phyloP scores from a whole-genome alignment of 2,888 invertebrate genomes.

The Willowsia nigromaculata region DNA sequence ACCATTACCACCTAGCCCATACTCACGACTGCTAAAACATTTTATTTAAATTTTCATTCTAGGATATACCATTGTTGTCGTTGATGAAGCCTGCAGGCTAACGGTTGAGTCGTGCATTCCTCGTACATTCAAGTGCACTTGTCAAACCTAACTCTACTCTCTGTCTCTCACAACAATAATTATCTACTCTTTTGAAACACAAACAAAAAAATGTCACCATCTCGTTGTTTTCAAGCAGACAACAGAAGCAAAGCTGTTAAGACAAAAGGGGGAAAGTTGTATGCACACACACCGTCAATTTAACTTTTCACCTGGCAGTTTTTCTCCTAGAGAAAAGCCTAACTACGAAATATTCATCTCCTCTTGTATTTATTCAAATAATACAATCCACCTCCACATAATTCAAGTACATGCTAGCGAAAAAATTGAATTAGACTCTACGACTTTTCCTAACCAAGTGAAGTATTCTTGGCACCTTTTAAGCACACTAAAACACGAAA shows the following conservation, averaged over 20 bases:
- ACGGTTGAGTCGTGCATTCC: neutral
- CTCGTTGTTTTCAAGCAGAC: neutral
- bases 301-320: neutral
- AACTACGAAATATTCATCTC: neutral
- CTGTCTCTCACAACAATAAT: neutral
- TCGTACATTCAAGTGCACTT: conserved; percentile 7
- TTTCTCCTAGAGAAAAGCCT: neutral
- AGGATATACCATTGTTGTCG: neutral
- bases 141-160: neutral
- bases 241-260: neutral
- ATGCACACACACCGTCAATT: neutral
- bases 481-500: neutral
- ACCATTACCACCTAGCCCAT: too few species aligned
- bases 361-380: neutral
- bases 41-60: neutral
- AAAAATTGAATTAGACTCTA: conserved; percentile 31
- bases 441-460: neutral
- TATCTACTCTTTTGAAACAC: neutral
- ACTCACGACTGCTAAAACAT: too few species aligned
- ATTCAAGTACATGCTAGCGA: neutral
- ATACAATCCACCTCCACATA: neutral
- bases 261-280: neutral
- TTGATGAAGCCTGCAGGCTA: neutral
- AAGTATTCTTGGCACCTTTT: neutral
- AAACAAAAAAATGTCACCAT: neutral